A percentile compares a stretch with the other conserved stretches of the same genome.
Evolutionary conservation across 2,888 invertebrate genomes (phyloP).

Genomic region (Xylocampa areola): DNA sequence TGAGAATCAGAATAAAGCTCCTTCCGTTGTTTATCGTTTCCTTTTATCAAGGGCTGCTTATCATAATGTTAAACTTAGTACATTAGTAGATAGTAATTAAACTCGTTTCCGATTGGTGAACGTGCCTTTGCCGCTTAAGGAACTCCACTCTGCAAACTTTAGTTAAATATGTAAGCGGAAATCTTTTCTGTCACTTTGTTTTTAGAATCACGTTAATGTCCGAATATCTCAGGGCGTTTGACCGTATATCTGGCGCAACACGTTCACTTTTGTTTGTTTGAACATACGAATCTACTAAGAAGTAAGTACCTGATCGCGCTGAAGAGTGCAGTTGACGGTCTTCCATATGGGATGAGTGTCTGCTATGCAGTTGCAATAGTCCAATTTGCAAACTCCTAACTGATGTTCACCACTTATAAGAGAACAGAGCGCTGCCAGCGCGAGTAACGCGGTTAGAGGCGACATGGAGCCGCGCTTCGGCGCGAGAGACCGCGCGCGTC

Average conservation of each 20-base stretch:
- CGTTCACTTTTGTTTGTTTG: conserved; percentile 69
- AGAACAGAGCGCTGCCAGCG: conserved; percentile 86
- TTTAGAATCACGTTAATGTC: conserved; percentile 51
- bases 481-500: conserved; percentile 76
- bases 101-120: conserved; percentile 28
- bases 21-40: conserved; percentile 63
- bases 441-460: conserved; percentile 78
- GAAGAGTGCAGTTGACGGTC: conserved; percentile 91
- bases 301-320: conserved; percentile 88
- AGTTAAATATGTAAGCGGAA: conserved; percentile 15
- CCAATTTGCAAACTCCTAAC: conserved; percentile 84
- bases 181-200: conserved; percentile 46
- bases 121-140: conserved; percentile 1
- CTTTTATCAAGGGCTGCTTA: conserved; percentile 48
- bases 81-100: conserved; percentile 45
- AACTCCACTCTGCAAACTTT: conserved; percentile 21
- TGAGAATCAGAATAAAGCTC: conserved; percentile 62
- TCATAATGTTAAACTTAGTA: conserved; percentile 55
- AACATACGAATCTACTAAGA: conserved; percentile 60
- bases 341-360: conserved; percentile 90
- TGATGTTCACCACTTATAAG: conserved; percentile 61
- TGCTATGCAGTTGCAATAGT: conserved; percentile 90
- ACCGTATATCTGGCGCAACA: conserved; percentile 62
- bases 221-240: conserved; percentile 48
- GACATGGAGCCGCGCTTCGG: conserved; percentile 82